Evolutionary conservation across 2,888 invertebrate species (phyloP).

Genomic region (Agrochola lychnidis): DNA sequence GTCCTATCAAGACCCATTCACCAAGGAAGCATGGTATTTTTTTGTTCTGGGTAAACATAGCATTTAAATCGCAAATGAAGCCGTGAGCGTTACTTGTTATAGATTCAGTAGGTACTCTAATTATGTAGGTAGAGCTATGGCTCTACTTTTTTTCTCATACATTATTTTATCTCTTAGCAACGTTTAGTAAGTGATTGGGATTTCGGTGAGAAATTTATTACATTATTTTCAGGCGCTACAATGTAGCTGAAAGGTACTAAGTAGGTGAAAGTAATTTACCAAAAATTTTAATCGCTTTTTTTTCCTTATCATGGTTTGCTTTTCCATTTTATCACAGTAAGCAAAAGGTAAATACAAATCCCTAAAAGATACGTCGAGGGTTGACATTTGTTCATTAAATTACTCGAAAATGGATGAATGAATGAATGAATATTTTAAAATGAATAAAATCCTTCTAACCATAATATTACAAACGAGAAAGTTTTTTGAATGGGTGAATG

Average conservation of each 20-base stretch:
- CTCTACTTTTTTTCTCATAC: background rate
- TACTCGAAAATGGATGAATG: too few relatives aligned
- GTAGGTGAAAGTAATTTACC: background rate
- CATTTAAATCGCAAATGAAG: background rate
- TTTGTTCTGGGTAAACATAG: too few relatives aligned
- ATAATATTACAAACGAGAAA: too few relatives aligned
- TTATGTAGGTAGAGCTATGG: too few relatives aligned
- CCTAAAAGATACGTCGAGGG: background rate
- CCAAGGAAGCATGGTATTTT: background rate
- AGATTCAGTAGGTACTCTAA: background rate
- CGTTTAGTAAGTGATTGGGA: constrained; percentile 4
- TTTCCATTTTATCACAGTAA: background rate
- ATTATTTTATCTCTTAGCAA: constrained; percentile 16
- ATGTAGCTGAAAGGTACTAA: background rate
- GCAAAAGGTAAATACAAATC: too few relatives aligned
- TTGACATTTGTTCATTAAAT: background rate
- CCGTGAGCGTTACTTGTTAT: background rate
- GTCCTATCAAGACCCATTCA: background rate
- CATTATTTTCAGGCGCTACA: constrained; percentile 5
- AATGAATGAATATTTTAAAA: too few relatives aligned
- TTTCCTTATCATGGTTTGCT: background rate
- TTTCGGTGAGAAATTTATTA: background rate
- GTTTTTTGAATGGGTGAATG: too few relatives aligned
- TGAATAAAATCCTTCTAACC: too few relatives aligned
- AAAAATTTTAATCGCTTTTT: background rate